Evolutionary conservation across 2,113 vertebrate genomes (phyloP).

Genomic region (Diphyllodes magnificus): DNA sequence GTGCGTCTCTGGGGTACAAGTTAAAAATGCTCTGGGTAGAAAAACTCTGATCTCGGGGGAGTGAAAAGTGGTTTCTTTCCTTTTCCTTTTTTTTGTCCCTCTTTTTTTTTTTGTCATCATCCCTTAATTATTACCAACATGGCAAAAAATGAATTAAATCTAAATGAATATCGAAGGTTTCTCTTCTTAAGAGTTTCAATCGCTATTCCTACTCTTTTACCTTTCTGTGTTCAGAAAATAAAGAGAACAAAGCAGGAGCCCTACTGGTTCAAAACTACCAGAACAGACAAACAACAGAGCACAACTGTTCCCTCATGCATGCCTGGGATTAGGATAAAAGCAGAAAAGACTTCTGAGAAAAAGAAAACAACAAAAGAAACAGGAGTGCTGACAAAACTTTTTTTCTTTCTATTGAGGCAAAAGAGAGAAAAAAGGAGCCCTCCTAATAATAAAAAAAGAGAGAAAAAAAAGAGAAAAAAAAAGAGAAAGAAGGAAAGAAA

Average conservation of each 20-base stretch:
- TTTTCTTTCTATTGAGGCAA: constrained; percentile 86
- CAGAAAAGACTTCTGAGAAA: constrained; percentile 93
- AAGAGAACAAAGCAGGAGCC: constrained; percentile 94
- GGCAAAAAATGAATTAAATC: constrained; percentile 68
- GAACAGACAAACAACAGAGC: constrained; percentile 98
- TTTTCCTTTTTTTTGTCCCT: background rate
- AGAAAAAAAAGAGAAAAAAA: constrained; percentile 60
- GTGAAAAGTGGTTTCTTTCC: background rate
- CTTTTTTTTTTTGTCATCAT: background rate
- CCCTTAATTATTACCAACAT: constrained; percentile 68
- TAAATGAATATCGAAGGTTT: constrained; percentile 85
- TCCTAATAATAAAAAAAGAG: constrained; percentile 40
- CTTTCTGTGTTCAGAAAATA: constrained; percentile 94
- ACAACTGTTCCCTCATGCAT: constrained; percentile 99
- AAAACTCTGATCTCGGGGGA: background rate
- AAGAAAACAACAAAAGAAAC: constrained; percentile 94
- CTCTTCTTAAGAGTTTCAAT: constrained; percentile 89
- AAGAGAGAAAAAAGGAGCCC: constrained; percentile 76
- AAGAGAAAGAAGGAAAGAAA: constrained; percentile 41
- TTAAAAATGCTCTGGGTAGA: constrained; percentile 20
- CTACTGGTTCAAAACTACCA: constrained; percentile 96
- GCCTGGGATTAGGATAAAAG: constrained; percentile 97
- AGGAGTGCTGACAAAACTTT: constrained; percentile 95
- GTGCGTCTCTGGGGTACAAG: background rate
- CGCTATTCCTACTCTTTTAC: constrained; percentile 88